Base-by-base conservation (phyloP, 2,113 vertebrate species). In the Pao palembangensis region DNA sequence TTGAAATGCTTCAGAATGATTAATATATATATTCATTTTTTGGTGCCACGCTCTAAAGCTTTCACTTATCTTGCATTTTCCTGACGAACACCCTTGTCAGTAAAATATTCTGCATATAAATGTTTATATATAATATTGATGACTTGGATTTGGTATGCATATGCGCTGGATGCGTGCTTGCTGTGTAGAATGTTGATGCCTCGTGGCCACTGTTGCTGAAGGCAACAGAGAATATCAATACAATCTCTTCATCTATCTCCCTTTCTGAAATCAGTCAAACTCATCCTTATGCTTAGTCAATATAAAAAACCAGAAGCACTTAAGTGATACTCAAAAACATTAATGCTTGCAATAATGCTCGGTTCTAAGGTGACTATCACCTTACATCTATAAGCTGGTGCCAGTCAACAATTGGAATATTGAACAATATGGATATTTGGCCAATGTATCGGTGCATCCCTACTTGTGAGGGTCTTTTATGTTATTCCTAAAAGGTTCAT, bases 61-160 rank as follows among this genome's bases (percentile, higher is more conserved):
- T 79, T 83, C 68, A 71, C 74, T 88, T 81, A 80, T 83, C 69
- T 75, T 55, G 60, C 53, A 64, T 63, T 71, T 73, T 78, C 64
- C 55, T 57, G 55, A 53, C 78, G 80, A 67, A 63, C 69, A 82
- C 81, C 75, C 18, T 80, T 79, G 84, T 78, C 78, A 61, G 76
- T 86, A 89, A 91, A 91, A 90, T 90, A 90, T 91, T 85, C 87
- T 81, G 86, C 89, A 87, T 91, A 91, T 83, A 88, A 92, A 91
- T 87, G 86, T 87, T 91, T 86, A 90, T 90, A 88, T 89, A 73
- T 81, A 86, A 92, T 91, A 92, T 92, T 91, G 88, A 92, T 92
- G 84, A 64, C 74, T 76, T 59, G 73, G 65, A 79, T 76, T 76
- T 85, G 79, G 73, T 76, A 85, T 88, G 85, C 77, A 76, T 82